Evolutionary conservation across 64 coral and sea anemone genomes (phyloP).

Genomic region (Astreopora myriophthalma): DNA sequence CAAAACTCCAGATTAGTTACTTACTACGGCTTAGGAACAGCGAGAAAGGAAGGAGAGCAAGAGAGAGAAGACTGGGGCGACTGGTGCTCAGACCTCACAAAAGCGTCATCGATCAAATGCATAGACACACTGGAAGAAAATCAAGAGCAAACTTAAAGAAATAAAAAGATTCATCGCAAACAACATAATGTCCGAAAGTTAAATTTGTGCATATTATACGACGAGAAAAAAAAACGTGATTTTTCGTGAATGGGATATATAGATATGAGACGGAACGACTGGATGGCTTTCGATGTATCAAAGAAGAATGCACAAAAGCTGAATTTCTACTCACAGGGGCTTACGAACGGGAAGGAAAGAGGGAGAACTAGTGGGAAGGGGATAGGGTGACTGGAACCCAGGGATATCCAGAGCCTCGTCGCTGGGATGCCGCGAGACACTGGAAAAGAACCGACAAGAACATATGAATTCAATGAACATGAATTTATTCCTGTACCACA

Average conservation of each 20-base stretch:
- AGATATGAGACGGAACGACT: not conserved
- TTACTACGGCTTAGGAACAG: conserved; percentile 4
- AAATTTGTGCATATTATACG: not conserved
- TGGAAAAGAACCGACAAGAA: conserved; percentile 51
- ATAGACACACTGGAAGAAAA: conserved; percentile 14
- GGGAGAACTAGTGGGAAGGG: conserved; percentile 6
- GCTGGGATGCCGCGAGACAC: conserved; percentile 45
- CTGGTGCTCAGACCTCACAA: not conserved
- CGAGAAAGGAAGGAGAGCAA: conserved; percentile 1
- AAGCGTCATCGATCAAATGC: not conserved
- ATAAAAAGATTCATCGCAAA: not conserved
- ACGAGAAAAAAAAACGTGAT: not conserved
- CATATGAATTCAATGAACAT: not conserved
- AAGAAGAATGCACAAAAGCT: not conserved
- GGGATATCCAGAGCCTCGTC: conserved; percentile 18
- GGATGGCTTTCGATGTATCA: conserved; percentile 10
- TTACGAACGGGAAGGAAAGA: conserved; percentile 41
- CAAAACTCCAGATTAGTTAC: not conserved
- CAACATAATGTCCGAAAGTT: not conserved
- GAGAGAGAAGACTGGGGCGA: not conserved
- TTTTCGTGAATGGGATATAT: not conserved
- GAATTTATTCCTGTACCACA: not conserved
- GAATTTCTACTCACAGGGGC: conserved; percentile 15
- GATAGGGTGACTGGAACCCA: conserved; percentile 5
- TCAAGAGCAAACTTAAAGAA: not conserved